Evolutionary conservation across 2,113 vertebrate genomes (phyloP).

Genomic region (Centropus unirufus): DNA sequence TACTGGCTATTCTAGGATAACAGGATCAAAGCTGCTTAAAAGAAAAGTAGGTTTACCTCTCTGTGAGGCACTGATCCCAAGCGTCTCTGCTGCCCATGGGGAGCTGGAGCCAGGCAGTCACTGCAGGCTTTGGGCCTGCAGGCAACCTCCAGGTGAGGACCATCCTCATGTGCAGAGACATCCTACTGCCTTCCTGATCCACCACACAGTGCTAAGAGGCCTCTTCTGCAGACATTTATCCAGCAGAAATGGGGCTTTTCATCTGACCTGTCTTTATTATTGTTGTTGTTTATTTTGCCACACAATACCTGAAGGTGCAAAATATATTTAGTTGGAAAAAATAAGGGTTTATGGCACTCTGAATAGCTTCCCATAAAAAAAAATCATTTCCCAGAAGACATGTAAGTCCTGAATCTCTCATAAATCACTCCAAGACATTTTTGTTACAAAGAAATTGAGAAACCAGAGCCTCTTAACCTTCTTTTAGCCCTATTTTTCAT

Average conservation of each 20-base stretch:
- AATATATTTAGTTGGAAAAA: not conserved
- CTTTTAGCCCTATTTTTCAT: conserved; percentile 53
- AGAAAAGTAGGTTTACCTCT: not conserved
- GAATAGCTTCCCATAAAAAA: conserved; percentile 15
- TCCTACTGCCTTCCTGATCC: not conserved
- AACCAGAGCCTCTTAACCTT: conserved; percentile 54
- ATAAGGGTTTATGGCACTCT: not conserved
- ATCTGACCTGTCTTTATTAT: not conserved
- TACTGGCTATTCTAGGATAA: not conserved
- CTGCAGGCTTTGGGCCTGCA: rapidly evolving
- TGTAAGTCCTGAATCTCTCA: conserved; percentile 23
- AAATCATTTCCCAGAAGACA: conserved; percentile 35
- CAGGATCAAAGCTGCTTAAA: not conserved
- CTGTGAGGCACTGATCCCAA: not conserved
- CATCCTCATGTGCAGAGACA: not conserved
- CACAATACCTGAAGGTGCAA: not conserved
- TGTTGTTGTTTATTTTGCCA: conserved; percentile 20
- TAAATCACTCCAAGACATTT: conserved; percentile 57
- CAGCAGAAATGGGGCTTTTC: not conserved
- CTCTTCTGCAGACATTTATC: not conserved
- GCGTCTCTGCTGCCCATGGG: rapidly evolving
- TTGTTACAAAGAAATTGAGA: conserved; percentile 52
- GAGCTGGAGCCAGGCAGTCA: not conserved
- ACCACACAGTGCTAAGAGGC: not conserved
- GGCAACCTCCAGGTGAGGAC: rapidly evolving